A percentile compares a stretch with the other conserved stretches of the same genome.
Evolutionary conservation across 2,113 vertebrate species (phyloP).

Genomic region (Noturus placidus): DNA sequence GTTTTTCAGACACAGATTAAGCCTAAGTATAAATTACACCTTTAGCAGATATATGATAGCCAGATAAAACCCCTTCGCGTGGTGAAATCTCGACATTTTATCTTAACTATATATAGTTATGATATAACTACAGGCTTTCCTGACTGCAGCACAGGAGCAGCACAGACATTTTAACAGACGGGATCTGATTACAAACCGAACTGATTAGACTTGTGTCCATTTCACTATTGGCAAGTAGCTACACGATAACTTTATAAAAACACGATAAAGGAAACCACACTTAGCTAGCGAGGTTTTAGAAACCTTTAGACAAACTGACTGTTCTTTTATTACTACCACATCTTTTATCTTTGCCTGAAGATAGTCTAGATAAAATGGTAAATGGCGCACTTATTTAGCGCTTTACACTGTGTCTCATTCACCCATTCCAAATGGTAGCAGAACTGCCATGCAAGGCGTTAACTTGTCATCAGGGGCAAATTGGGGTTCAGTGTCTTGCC

Average conservation of each 20-base stretch:
- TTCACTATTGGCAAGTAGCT: not conserved
- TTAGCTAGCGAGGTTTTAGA: not conserved
- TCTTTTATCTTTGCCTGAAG: not conserved
- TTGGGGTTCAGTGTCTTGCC: too few relatives aligned
- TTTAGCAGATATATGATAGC: not conserved
- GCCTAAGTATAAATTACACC: slow-evolving; percentile 9
- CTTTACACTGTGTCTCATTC: too few relatives aligned
- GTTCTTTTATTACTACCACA: too few relatives aligned
- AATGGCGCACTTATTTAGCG: too few relatives aligned
- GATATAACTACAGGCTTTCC: not conserved
- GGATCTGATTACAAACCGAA: not conserved
- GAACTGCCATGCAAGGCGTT: too few relatives aligned
- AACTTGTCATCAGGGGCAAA: too few relatives aligned
- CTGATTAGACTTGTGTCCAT: not conserved
- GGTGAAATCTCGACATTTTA: not conserved
- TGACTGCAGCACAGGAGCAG: not conserved
- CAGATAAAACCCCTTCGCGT: not conserved
- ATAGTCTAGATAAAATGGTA: not conserved
- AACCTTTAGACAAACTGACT: not conserved
- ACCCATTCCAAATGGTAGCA: too few relatives aligned
- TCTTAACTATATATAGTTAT: not conserved
- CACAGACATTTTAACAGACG: not conserved
- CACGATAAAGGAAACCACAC: not conserved
- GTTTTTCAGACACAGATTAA: slow-evolving; percentile 3
- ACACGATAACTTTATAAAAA: not conserved